Evolutionary conservation across 1,140 invertebrate genomes (phyloP).

Genomic region (Eriosoma lanigerum): DNA sequence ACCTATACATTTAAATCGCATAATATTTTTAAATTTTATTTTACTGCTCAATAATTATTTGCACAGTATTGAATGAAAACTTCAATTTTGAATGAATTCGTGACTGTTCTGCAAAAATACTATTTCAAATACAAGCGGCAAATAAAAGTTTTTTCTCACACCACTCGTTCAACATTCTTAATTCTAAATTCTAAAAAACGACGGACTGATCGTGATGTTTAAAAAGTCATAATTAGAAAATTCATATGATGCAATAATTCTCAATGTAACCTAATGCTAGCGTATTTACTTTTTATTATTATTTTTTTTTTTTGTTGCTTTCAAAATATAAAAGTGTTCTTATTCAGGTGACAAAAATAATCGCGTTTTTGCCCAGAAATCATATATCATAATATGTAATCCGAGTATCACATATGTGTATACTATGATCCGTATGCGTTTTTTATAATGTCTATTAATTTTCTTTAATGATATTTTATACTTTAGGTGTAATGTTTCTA

Average conservation of each 20-base stretch:
- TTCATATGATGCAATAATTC: not conserved
- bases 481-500: too few relatives aligned
- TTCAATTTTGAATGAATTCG: not conserved
- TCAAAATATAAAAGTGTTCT: not conserved
- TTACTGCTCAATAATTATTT: not conserved
- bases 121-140: not conserved
- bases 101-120: constrained; percentile 22
- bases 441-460: too few relatives aligned
- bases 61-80: not conserved
- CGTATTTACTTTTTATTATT: not conserved
- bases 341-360: not conserved
- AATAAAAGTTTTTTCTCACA: constrained; percentile 28
- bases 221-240: constrained; percentile 22
- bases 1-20: not conserved
- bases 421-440: too few relatives aligned
- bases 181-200: too few relatives aligned
- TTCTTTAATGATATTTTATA: too few relatives aligned
- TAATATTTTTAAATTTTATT: not conserved
- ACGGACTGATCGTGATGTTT: constrained; percentile 25
- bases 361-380: too few relatives aligned
- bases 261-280: not conserved
- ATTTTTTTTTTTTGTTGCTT: too few relatives aligned
- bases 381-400: too few relatives aligned
- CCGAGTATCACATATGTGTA: too few relatives aligned
- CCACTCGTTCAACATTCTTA: not conserved